A percentile compares a stretch with the other conserved stretches of the same genome.
These are phyloP conservation scores for Mesorhabditis belari DNA, from an alignment of 2,888 invertebrate genomes.

Conservation along the genomic window DNA sequence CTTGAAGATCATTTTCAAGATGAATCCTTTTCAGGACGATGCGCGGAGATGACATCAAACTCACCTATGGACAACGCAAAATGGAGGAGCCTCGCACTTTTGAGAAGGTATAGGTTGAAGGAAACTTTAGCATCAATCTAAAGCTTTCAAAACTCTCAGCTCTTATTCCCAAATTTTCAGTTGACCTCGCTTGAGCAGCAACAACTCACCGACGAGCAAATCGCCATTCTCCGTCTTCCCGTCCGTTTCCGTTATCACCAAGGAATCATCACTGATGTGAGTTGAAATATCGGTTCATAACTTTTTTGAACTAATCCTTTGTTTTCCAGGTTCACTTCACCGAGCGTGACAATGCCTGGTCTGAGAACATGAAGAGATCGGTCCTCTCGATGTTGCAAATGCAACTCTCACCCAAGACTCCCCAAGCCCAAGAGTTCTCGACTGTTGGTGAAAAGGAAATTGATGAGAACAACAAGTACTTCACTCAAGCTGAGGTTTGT, in stretches of 20 bases:
- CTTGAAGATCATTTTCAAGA: no score
- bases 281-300: no score
- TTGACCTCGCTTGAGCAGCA: conserved; percentile 25
- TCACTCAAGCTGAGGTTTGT: conserved; percentile 16
- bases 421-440: conserved; percentile 15
- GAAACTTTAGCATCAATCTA: neutral
- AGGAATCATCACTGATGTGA: conserved; percentile 40
- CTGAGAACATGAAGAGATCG: conserved; percentile 48
- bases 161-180: no score
- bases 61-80: neutral
- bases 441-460: conserved; percentile 7
- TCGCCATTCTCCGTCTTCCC: conserved; percentile 27
- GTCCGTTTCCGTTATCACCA: conserved; percentile 36
- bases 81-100: neutral
- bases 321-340: conserved; percentile 20
- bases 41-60: neutral
- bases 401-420: conserved; percentile 17
- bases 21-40: neutral
- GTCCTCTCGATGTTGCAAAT: conserved; percentile 39
- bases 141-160: no score
- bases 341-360: conserved; percentile 33
- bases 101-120: neutral
- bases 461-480: conserved; percentile 13
- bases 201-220: conserved; percentile 20
- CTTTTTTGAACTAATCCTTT: neutral